Evolutionary conservation across 2,888 invertebrate genomes (phyloP).

Genomic region (Oasisia sp.): DNA sequence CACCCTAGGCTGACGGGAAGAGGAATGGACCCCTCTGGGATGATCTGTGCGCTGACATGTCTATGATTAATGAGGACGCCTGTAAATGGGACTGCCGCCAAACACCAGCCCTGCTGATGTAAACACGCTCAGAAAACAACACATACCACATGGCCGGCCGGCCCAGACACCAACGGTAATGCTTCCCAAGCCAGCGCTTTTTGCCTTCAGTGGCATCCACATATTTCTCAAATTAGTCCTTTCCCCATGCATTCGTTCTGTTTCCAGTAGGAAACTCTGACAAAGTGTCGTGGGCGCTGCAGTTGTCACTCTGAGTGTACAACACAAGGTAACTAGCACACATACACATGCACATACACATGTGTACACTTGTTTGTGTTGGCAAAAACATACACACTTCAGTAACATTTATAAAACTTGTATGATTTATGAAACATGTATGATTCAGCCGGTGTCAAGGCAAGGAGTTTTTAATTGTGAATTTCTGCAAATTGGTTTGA

Average conservation of each 20-base stretch:
- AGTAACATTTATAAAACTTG: not conserved
- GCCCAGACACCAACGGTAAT: not conserved
- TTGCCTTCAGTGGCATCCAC: not conserved
- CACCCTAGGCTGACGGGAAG: not conserved
- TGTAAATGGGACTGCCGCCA: slow-evolving; percentile 7
- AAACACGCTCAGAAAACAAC: slow-evolving; percentile 8
- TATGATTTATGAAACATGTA: not conserved
- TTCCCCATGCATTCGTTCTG: not conserved
- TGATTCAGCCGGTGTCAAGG: not conserved
- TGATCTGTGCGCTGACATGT: not conserved
- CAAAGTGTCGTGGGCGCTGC: not conserved
- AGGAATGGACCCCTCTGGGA: not conserved
- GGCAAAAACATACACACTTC: not conserved
- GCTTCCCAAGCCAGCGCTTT: not conserved
- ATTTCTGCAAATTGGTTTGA: not conserved
- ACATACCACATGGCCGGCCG: not conserved
- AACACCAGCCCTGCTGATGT: not conserved
- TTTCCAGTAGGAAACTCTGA: not conserved
- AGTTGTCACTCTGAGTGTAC: not conserved
- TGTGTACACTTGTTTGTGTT: not conserved
- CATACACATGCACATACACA: not conserved
- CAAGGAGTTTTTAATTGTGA: not conserved
- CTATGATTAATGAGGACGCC: slow-evolving; percentile 5
- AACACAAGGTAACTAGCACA: not conserved
- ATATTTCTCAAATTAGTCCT: not conserved